Percentiles rank a stretch among this genome's conserved stretches.
phyloP scores from a whole-genome alignment of 2,113 vertebrate species.

The Sphyrna mokarran region DNA sequence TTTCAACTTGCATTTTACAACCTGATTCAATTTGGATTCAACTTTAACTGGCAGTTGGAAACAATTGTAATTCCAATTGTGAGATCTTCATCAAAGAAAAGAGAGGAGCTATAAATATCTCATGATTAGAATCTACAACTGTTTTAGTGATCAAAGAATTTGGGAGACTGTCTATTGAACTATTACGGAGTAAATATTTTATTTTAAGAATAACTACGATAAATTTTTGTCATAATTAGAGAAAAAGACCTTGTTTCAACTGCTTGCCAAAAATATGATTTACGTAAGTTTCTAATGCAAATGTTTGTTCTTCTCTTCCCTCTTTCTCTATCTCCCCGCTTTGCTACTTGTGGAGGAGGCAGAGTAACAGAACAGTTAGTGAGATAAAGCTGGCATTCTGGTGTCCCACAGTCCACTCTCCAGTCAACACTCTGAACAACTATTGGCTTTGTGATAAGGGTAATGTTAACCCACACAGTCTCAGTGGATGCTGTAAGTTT shows the following conservation, averaged over 20 bases:
- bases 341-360: background rate
- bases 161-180: background rate
- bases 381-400: background rate
- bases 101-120: background rate
- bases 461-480: background rate
- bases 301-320: background rate
- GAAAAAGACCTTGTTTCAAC: background rate
- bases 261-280: background rate
- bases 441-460: background rate
- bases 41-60: background rate
- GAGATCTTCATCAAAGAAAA: background rate
- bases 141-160: background rate
- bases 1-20: background rate
- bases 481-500: background rate
- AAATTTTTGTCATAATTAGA: background rate
- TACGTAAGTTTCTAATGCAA: background rate
- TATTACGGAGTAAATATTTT: background rate
- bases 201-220: background rate
- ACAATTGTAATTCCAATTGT: background rate
- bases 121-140: slow-evolving; percentile 11
- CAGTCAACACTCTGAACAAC: background rate
- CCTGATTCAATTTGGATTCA: background rate
- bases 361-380: background rate
- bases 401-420: background rate
- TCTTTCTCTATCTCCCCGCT: no score